Evolutionary conservation across 2,888 invertebrate genomes (phyloP), one percentile per base, ranked within the genome.

Genomic region (Orthonevra nobilis): DNA sequence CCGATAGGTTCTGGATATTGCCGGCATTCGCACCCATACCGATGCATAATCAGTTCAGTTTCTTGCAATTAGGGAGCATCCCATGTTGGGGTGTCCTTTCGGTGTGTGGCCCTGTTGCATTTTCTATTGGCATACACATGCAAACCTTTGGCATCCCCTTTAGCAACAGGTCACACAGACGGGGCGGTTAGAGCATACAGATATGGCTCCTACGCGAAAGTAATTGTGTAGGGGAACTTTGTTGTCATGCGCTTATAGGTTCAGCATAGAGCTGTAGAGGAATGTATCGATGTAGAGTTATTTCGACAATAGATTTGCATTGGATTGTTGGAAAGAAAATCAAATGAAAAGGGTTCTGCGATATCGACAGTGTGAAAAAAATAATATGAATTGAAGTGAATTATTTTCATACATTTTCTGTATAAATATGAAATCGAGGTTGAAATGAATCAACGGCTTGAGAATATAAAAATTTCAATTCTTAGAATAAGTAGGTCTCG

Each of bases 141-240:
- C 3, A 4, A 14, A 15, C 30, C 3, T 4, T n/a, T 5, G 2
- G 56, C 42, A 64, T 50, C 66, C 79, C 72, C 72, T 79, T 46
- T 54, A 79, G 79, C 79, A 79, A 79, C 79, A 79, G 79, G 79
- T 79, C 79, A 73, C 60, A 73, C 72, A 56, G 32, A 73, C 42
- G 36, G 32, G 14, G 12, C 34, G 26, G 26, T 3, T 44, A 17
- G 1, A 46, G 9, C 44, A 20, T 20, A 2, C 7, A 23, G 46
- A 32, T 54, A 26, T 1, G 72, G 28, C 48, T 56, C 56, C 30
- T 48, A 61, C 23, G 14, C 10, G n/a, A 3, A n/a, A 46, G 70
- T 64, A 6, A 17, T 54, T 63, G 17, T 14, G 34, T 50, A 36
- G 79, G 72, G 61, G 73, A 79, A 68, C 26, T 42, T 7, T 19